Evolutionary conservation across 2,113 vertebrate genomes (phyloP).

Genomic region (Cololabis saira): DNA sequence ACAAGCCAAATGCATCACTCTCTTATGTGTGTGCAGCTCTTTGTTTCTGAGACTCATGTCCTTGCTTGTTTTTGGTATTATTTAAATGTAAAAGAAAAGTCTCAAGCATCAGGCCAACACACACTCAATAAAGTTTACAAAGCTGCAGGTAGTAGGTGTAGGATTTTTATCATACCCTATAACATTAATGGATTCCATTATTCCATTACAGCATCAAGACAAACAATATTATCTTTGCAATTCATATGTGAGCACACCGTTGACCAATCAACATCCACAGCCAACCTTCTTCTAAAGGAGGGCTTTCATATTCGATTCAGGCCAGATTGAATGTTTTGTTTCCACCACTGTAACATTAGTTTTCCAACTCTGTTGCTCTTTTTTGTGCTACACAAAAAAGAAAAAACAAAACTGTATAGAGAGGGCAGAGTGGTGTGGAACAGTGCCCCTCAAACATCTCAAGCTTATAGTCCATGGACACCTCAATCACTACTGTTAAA

Average conservation of each 20-base stretch:
- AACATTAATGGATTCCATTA: slow-evolving; percentile 26
- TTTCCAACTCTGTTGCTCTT: slow-evolving; percentile 3
- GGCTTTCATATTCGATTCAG: background rate
- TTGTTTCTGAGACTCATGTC: slow-evolving; percentile 32
- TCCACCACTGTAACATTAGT: background rate
- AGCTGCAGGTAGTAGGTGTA: slow-evolving; percentile 61
- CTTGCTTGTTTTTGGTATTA: slow-evolving; percentile 38
- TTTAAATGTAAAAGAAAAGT: slow-evolving; percentile 71
- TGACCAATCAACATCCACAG: background rate
- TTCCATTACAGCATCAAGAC: slow-evolving; percentile 30
- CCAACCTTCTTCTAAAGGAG: background rate
- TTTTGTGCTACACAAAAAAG: background rate
- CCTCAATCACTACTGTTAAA: slow-evolving; percentile 1
- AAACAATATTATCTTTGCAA: background rate
- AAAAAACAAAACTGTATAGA: background rate
- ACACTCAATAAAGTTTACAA: slow-evolving; percentile 31
- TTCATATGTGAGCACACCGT: background rate
- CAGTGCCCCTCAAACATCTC: background rate
- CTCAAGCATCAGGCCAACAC: slow-evolving; percentile 32
- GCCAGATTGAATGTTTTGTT: background rate
- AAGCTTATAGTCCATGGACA: slow-evolving; percentile 16
- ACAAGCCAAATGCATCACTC: slow-evolving; percentile 26
- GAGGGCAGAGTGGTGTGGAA: background rate
- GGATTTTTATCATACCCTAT: slow-evolving; percentile 46
- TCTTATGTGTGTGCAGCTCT: slow-evolving; percentile 28